Conservation (phyloP, 1,140 invertebrate species). For the Ephestia elutella region DNA sequence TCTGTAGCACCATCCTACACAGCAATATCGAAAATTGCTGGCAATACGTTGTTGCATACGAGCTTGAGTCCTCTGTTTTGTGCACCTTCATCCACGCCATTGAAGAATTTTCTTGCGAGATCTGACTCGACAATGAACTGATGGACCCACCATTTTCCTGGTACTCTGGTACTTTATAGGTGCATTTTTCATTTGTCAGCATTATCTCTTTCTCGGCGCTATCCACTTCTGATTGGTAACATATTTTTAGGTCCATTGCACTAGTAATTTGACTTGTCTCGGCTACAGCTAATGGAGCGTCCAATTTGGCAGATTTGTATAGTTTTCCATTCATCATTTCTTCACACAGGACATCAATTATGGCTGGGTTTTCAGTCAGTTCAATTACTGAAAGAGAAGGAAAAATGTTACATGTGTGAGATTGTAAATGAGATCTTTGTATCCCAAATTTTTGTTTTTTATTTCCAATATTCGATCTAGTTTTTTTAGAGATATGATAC, state of each 20-base stretch:
- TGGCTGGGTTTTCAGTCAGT: constrained; percentile 65
- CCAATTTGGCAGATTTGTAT: constrained; percentile 52
- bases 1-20: constrained; percentile 55
- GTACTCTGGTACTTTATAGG: constrained; percentile 48
- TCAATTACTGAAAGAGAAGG: constrained; percentile 67
- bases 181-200: constrained; percentile 51
- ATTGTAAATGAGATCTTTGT: not conserved
- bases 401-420: not conserved
- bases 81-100: constrained; percentile 63
- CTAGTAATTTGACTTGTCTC: constrained; percentile 28
- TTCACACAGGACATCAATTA: constrained; percentile 51
- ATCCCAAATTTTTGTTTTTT: too few species aligned
- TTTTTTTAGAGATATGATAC: constrained; percentile 25
- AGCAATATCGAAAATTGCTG: constrained; percentile 57
- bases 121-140: constrained; percentile 40
- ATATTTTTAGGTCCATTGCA: constrained; percentile 52
- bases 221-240: constrained; percentile 51
- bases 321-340: constrained; percentile 63
- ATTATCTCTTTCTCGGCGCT: constrained; percentile 51
- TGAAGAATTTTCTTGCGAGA: constrained; percentile 49
- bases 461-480: too few species aligned
- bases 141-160: constrained; percentile 35
- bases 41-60: constrained; percentile 46
- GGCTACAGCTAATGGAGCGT: constrained; percentile 17
- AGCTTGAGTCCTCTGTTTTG: constrained; percentile 23